These are phyloP conservation scores for Copidosoma aretas DNA, from an alignment of 2,888 invertebrate species.

Conservation along the genomic window DNA sequence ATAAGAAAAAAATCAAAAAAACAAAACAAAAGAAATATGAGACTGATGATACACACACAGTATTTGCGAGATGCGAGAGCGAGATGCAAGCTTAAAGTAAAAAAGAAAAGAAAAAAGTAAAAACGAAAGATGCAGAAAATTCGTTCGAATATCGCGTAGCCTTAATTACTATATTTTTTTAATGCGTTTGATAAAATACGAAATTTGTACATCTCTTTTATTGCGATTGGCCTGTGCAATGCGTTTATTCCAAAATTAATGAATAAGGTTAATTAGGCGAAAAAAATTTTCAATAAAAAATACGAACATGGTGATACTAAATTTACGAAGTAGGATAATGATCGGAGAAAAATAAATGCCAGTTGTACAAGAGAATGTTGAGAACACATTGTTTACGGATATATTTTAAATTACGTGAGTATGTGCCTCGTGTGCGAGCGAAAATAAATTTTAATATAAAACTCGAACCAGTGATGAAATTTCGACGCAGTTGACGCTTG, in stretches of 20 bases:
- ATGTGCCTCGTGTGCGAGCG: slow-evolving; percentile 16
- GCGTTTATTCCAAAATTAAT: slow-evolving; percentile 17
- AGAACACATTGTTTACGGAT: slow-evolving; percentile 9
- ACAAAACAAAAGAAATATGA: slow-evolving; percentile 53
- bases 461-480: slow-evolving; percentile 46
- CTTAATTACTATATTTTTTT: slow-evolving; percentile 46
- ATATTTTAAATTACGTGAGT: slow-evolving; percentile 23
- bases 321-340: slow-evolving; percentile 57
- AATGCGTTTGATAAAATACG: slow-evolving; percentile 3
- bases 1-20: slow-evolving; percentile 47
- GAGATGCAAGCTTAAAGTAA: neutral
- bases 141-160: slow-evolving; percentile 46
- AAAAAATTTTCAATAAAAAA: slow-evolving; percentile 13
- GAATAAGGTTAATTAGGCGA: slow-evolving; percentile 13
- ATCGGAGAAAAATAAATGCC: slow-evolving; percentile 52
- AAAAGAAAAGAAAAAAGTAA: too few species aligned
- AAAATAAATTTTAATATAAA: slow-evolving; percentile 35
- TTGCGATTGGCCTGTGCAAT: slow-evolving; percentile 39
- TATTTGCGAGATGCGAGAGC: slow-evolving; percentile 53
- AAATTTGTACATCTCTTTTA: slow-evolving; percentile 29
- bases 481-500: neutral
- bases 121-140: slow-evolving; percentile 40
- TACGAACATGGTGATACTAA: slow-evolving; percentile 55
- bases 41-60: slow-evolving; percentile 60
- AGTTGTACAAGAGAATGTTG: slow-evolving; percentile 53